Evolutionary conservation across 2,113 vertebrate species (phyloP).

Genomic region (Notarius lentiginosus): DNA sequence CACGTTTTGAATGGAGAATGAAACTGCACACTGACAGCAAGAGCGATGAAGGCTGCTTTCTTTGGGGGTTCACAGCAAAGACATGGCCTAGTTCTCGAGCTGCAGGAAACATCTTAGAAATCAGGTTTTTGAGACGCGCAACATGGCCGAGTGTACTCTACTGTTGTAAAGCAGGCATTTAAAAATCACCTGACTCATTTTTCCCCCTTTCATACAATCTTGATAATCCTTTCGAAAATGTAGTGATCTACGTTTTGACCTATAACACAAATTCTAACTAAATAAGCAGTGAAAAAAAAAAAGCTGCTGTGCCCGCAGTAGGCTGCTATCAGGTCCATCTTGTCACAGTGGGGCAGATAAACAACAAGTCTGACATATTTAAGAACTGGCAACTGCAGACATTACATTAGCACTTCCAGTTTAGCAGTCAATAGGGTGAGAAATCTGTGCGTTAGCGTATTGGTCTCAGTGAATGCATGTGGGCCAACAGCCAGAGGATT

Average conservation of each 20-base stretch:
- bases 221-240: not conserved
- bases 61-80: conserved; percentile 54
- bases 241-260: conserved; percentile 16
- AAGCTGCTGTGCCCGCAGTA: not conserved
- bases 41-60: conserved; percentile 44
- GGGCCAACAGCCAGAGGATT: conserved; percentile 43
- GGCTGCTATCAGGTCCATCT: not conserved
- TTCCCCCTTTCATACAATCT: conserved; percentile 3
- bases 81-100: conserved; percentile 54
- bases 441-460: conserved; percentile 37
- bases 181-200: conserved; percentile 22
- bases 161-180: too few relatives aligned
- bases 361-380: not conserved
- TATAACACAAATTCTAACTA: not conserved
- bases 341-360: not conserved
- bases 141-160: conserved; percentile 15
- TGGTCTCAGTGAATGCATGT: conserved; percentile 15
- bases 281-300: not conserved
- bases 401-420: conserved; percentile 4
- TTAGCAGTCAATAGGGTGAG: conserved; percentile 22
- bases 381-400: not conserved
- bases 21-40: conserved; percentile 30
- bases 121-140: conserved; percentile 30
- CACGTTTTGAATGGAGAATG: conserved; percentile 44
- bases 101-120: conserved; percentile 29